Evolutionary conservation across 2,888 invertebrate genomes (phyloP).

Genomic region (Drosophila monieri): DNA sequence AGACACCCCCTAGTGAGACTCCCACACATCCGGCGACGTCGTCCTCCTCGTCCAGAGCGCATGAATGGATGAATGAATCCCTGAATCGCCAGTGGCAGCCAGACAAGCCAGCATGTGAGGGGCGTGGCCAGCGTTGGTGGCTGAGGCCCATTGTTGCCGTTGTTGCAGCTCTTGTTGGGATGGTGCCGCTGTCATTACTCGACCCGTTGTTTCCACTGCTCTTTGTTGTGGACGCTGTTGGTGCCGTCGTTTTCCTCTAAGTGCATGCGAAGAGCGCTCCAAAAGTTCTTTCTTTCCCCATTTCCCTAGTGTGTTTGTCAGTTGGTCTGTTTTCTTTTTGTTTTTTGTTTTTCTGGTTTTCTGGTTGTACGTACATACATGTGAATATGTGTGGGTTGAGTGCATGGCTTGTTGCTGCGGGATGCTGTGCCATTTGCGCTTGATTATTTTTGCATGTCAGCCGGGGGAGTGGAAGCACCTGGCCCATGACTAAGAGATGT

Average conservation of each 20-base stretch:
- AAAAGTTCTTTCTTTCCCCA: slow-evolving; percentile 48
- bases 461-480: slow-evolving; percentile 38
- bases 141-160: slow-evolving; percentile 67
- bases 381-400: slow-evolving; percentile 35
- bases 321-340: slow-evolving; percentile 2
- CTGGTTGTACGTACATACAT: slow-evolving; percentile 7
- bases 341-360: not conserved
- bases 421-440: slow-evolving; percentile 58
- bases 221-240: slow-evolving; percentile 41
- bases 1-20: slow-evolving; percentile 7
- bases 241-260: slow-evolving; percentile 70
- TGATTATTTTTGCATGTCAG: slow-evolving; percentile 66
- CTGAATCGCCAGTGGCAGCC: slow-evolving; percentile 65
- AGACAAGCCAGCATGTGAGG: slow-evolving; percentile 54
- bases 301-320: slow-evolving; percentile 25
- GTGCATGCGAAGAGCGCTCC: slow-evolving; percentile 73
- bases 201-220: slow-evolving; percentile 38
- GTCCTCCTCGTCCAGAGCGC: slow-evolving; percentile 56
- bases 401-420: slow-evolving; percentile 65
- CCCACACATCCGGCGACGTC: slow-evolving; percentile 32
- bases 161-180: slow-evolving; percentile 34
- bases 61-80: slow-evolving; percentile 72
- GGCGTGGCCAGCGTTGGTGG: slow-evolving; percentile 67
- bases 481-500: slow-evolving; percentile 50
- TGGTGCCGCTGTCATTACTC: slow-evolving; percentile 63